phyloP scores from a whole-genome alignment of 2,888 invertebrate species.

The Corythucha ciliata region DNA sequence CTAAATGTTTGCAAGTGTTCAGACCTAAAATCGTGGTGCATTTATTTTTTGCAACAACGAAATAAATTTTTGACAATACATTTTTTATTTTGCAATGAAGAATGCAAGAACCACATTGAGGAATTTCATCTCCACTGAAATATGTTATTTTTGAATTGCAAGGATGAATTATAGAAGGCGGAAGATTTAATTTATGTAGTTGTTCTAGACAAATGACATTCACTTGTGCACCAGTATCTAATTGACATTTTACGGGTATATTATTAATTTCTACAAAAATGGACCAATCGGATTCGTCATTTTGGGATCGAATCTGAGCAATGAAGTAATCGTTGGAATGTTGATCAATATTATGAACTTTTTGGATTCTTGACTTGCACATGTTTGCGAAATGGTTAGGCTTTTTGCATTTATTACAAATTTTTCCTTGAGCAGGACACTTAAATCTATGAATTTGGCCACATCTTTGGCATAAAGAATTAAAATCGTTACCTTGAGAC shows the following conservation, averaged over 20 bases:
- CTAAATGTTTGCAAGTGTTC: not conserved
- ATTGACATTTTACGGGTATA: not conserved
- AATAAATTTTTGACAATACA: not conserved
- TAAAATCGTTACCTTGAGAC: not conserved
- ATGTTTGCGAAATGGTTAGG: not conserved
- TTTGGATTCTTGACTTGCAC: not conserved
- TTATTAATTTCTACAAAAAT: conserved; percentile 1
- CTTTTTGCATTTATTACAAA: not conserved
- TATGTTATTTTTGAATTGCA: conserved; percentile 8
- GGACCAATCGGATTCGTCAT: not conserved
- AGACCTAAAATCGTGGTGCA: conserved; percentile 14
- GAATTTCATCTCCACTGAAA: too few relatives aligned
- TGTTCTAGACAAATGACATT: conserved; percentile 2
- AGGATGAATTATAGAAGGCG: not conserved
- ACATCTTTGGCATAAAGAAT: not conserved
- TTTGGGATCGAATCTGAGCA: not conserved
- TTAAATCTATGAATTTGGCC: conserved; percentile 11
- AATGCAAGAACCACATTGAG: too few relatives aligned
- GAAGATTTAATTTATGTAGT: not conserved
- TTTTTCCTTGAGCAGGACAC: conserved; percentile 1
- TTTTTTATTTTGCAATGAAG: not conserved
- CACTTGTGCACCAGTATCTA: conserved; percentile 13
- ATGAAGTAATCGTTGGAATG: not conserved
- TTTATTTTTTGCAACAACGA: conserved; percentile 1
- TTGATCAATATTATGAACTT: not conserved